These are phyloP conservation scores for Ceratotherium simum DNA, from an alignment of 2,113 vertebrate genomes.

Conservation along the genomic window DNA sequence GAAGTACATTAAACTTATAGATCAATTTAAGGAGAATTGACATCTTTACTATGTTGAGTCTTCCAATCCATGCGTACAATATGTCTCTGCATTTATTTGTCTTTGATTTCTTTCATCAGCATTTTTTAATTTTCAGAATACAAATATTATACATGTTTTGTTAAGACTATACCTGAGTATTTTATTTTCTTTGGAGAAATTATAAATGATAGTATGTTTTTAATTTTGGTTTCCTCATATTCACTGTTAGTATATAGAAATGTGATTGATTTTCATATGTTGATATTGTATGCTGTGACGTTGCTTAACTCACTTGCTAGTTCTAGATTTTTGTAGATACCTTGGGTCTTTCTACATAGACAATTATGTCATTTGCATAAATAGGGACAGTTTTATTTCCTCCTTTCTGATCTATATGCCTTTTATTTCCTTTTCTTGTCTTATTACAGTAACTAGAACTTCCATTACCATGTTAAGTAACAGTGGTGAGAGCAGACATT, in stretches of 20 bases:
- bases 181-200: conserved; percentile 35
- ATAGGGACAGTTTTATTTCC: background rate
- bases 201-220: background rate
- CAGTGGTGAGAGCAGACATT: background rate
- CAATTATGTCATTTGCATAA: background rate
- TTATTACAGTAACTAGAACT: background rate
- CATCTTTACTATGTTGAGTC: background rate
- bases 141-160: background rate
- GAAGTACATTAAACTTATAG: background rate
- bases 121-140: background rate
- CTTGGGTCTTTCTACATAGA: background rate
- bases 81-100: background rate
- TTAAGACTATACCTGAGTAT: background rate
- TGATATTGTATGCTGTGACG: background rate
- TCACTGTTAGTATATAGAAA: background rate
- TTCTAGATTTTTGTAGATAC: background rate
- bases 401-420: background rate
- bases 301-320: background rate
- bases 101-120: background rate
- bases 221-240: background rate
- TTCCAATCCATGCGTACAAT: background rate
- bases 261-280: background rate
- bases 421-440: background rate
- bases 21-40: background rate
- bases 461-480: background rate